Evolutionary conservation across 2,888 invertebrate species (phyloP), one percentile per base, ranked within the genome.

Genomic region (Drosophila fungiperda): DNA sequence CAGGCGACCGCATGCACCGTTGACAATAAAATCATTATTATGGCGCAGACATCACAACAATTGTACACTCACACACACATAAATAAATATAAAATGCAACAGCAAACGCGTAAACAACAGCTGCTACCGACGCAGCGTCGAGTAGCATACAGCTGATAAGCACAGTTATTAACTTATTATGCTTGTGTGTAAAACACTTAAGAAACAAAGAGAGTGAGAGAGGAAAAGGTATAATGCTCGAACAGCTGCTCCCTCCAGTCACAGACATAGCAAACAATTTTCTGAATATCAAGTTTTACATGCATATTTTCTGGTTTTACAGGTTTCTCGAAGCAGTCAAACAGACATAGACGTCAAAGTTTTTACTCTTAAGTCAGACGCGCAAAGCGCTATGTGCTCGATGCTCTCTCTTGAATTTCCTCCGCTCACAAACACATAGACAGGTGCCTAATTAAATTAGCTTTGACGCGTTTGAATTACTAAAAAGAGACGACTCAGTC

Each of bases 361-460:
- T 83, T 87, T 83, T 61, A 26, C 83, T 74, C 88, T 88, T 83
- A 75, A 70, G 59, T 60, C 57, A 20, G 20, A 29, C 69, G 66
- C 67, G 69, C 77, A 77, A 53, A 17, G 63, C 65, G 65, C 78
- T 71, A 49, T 15, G 26, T 50, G 52, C 42, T 17, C n/a, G 45
- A 33, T 48, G 58, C 64, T 64, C 50, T 35, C 20, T 48, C 38
- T 33, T 15, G 2, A 2, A 45, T 45, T 45, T 45, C 23, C 1
- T 32, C 17, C n/a, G n/a, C 67, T 15, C 59, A 68, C 55, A 57
- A 62, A 66, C 23, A 66, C 54, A 70, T 17, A 57, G 42, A 5
- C 74, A 74, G 75, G 72, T 82, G 73, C 76, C 73, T 86, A 90
- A 91, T 90, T 91, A 75, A 85, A 90, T 91, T 91, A 91, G 81